Evolutionary conservation across 2,888 invertebrate genomes (phyloP).

Genomic region (Plagodis pulveraria): DNA sequence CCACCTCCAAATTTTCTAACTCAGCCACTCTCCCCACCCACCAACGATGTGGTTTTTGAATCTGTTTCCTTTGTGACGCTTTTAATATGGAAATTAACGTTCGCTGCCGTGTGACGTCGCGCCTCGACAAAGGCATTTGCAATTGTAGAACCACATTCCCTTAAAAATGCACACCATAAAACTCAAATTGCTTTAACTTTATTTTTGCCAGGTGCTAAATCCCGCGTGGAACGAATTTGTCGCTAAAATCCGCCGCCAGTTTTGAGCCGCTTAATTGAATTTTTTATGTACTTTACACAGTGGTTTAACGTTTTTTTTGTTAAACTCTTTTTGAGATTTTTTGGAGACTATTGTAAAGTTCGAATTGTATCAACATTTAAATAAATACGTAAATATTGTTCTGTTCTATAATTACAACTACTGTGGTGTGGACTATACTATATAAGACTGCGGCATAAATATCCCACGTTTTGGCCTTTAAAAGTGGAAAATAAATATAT

Average conservation of each 20-base stretch:
- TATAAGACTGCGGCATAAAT: too few relatives aligned
- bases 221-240: conserved; percentile 52
- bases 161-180: conserved; percentile 40
- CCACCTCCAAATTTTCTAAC: conserved; percentile 46
- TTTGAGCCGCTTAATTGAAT: conserved; percentile 66
- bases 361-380: conserved; percentile 6
- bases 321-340: conserved; percentile 19
- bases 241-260: conserved; percentile 57
- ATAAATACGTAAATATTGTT: too few relatives aligned
- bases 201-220: conserved; percentile 31
- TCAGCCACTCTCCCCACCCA: conserved; percentile 44
- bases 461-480: too few relatives aligned
- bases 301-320: conserved; percentile 38
- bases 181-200: conserved; percentile 41
- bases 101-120: conserved; percentile 72
- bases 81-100: conserved; percentile 85
- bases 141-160: conserved; percentile 39
- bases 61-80: conserved; percentile 84
- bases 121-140: conserved; percentile 57
- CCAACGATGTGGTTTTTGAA: conserved; percentile 78
- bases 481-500: too few relatives aligned
- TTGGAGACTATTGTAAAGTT: conserved; percentile 10
- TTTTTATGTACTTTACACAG: conserved; percentile 61
- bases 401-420: too few relatives aligned
- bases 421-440: too few relatives aligned